Evolutionary conservation across 2,113 vertebrate genomes (phyloP).

Genomic region (Tylochromis polylepis): DNA sequence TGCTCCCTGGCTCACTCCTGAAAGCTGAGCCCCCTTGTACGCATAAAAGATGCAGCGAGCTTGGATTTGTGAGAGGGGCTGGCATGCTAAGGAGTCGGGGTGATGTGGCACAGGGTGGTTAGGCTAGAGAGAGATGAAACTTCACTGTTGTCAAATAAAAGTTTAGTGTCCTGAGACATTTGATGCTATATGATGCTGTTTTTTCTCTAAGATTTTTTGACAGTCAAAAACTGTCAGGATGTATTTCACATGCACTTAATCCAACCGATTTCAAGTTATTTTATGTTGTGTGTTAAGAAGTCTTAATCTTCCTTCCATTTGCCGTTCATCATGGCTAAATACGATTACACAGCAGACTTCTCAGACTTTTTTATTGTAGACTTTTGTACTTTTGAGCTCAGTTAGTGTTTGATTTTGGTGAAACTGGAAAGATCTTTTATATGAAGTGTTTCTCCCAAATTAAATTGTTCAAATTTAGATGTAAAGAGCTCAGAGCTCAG

Average conservation of each 20-base stretch:
- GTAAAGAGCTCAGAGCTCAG: not conserved
- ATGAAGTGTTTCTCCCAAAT: not conserved
- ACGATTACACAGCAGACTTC: slow-evolving; percentile 12
- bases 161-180: not conserved
- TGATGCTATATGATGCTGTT: not conserved
- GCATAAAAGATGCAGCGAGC: slow-evolving; percentile 67
- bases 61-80: slow-evolving; percentile 37
- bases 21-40: slow-evolving; percentile 77
- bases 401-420: not conserved
- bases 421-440: not conserved
- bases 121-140: not conserved
- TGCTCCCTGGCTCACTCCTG: slow-evolving; percentile 68
- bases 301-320: slow-evolving; percentile 42
- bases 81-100: slow-evolving; percentile 7
- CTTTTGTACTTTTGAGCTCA: slow-evolving; percentile 10
- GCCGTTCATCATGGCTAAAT: slow-evolving; percentile 61
- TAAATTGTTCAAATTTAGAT: not conserved
- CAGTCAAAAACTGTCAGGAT: not conserved
- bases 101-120: slow-evolving; percentile 7
- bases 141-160: not conserved
- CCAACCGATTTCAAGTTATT: not conserved
- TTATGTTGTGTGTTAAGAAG: not conserved
- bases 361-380: not conserved
- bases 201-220: not conserved
- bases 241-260: not conserved